Base-by-base conservation (phyloP, 2,888 invertebrate species). In the Lymantria monacha region DNA sequence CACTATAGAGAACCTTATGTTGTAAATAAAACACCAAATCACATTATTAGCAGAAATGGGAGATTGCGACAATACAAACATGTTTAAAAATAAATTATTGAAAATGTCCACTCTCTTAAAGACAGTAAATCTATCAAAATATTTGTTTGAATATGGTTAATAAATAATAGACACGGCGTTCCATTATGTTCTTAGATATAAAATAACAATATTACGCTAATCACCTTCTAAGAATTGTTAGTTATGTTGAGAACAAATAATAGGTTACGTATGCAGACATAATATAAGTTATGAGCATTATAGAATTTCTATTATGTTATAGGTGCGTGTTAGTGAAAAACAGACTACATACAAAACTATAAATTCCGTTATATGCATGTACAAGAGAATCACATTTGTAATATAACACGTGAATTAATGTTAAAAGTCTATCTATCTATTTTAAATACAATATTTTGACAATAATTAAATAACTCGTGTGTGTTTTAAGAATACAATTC, bases 1-100 rank as follows among this genome's bases (percentile, higher is more conserved):
- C 3, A 72, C 49, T 10, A 75, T 37, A 9, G 73, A 61, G 11
- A 76, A 30, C 14, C 61, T 70, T 31, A 73, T 63, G 49, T 47
- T 47, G 7, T 42, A 61, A 22, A 58, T 46, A 33, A 51, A 53
- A 46, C n/a, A 52, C 46, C 55, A 63, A 7, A 63, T 30, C 0
- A 51, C 36, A 46, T 38, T 50, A n/a, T 33, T 54, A 33, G 50
- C 33, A 0, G n/a, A 10, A 31, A 37, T 3, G 14, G 48, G 15
- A 44, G 38, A 11, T 36, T 42, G 51, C n/a, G 38, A 7, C 12
- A 60, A 47, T 12, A 63, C 3, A 9, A n/a, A 51, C 69, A 72
- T 72, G 38, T 56, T 9, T 8, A 14, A 12, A 44, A 69, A 57
- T 65, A 55, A 38, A 38, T 38, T 38, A n/a, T 38, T 38, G 12